Conservation (phyloP, 1,140 invertebrate species). For the Pristionchus pacificus region DNA sequence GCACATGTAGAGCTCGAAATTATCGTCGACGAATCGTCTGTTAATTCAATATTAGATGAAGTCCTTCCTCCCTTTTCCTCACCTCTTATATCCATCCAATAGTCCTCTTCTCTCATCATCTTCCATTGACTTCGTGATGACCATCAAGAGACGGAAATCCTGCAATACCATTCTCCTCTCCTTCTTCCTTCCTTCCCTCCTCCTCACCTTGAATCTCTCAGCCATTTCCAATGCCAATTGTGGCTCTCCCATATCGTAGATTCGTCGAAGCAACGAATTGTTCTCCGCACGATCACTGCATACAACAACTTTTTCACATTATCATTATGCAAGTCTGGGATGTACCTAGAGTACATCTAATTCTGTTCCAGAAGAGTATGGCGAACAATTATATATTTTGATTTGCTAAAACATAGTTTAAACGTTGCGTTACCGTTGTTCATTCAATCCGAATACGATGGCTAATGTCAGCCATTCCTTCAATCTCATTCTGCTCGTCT, state of each 20-base stretch:
- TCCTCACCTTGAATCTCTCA: not conserved
- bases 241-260: not conserved
- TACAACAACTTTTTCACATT: too few species aligned
- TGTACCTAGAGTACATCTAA: too few species aligned
- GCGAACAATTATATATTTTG: too few species aligned
- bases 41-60: not conserved
- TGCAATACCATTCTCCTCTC: not conserved
- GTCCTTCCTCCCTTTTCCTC: not conserved
- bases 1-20: not conserved
- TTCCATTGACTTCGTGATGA: not conserved
- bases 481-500: not conserved
- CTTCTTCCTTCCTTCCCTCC: not conserved
- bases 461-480: not conserved
- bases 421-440: not conserved
- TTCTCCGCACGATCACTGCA: not conserved
- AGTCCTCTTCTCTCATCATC: not conserved
- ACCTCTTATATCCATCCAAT: too few species aligned
- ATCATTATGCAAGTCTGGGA: too few species aligned
- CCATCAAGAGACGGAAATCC: not conserved
- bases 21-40: not conserved
- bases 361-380: too few species aligned
- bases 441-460: not conserved
- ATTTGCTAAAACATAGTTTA: not conserved
- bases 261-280: not conserved
- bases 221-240: not conserved